Base-by-base conservation (phyloP, 2,797 vertebrate genomes). In the Pterois miles region DNA sequence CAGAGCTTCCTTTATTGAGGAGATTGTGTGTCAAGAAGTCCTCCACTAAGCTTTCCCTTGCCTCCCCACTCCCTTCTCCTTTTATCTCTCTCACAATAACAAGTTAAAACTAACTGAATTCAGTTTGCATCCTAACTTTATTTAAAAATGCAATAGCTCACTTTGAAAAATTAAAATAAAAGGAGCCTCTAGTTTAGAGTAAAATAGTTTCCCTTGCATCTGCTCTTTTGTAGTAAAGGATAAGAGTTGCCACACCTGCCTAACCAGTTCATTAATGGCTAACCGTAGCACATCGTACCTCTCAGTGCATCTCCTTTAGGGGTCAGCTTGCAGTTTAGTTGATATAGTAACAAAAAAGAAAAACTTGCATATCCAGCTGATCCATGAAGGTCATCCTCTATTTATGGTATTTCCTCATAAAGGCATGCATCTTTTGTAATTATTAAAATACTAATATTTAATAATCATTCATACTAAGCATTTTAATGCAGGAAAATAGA, bases 261-360 rank as follows among this genome's bases (percentile, higher is more conserved):
- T 8, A 67, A 86, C 84, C 60, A 38, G 79, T 88, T 81, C 16
- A 18, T 8, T 46, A 36, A 48, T 29, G 11, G 25, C 13, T 43
- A 22, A 9, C 23, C 6, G 33, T 36, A 13, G 2, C 6, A 6
- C n/a, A 43, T 13, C 29, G 8, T 7, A 34, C 7, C 33, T 34
- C 33, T 6, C 29, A 18, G 31, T 43, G 4, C 16, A 65, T 78
- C 62, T 16, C 3, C 20, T 63, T 11, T 8, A n/a, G 31, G 75
- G 70, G 71, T 82, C 69, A 14, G 3, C 12, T 78, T 72, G 16
- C 76, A 60, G 68, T 52, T 66, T 6, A 11, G 58, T 71, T 67
- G 13, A 53, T 71, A 59, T 60, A 50, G 10, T 54, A 34, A 48
- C 65, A 10, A 46, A 18, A 56, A 9, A 7, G 7, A 43, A 50